Evolutionary conservation across 2,888 invertebrate species (phyloP).

Genomic region (Cataglyphis altisquamis): DNA sequence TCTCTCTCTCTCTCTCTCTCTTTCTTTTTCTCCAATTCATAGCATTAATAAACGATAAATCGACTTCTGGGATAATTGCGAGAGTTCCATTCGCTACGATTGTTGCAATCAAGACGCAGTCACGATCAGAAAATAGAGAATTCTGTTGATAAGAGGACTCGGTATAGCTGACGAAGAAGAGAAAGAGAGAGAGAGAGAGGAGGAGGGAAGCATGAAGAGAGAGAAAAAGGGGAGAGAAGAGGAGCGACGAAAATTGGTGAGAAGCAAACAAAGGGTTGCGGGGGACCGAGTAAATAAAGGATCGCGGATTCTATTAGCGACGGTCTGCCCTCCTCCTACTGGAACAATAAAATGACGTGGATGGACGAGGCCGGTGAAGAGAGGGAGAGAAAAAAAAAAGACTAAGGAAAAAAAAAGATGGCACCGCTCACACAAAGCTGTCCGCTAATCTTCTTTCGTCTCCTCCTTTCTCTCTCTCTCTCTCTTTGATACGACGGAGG

Average conservation of each 20-base stretch:
- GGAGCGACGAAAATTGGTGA: slow-evolving; percentile 73
- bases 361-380: slow-evolving; percentile 39
- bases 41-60: slow-evolving; percentile 30
- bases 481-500: slow-evolving; percentile 48
- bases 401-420: slow-evolving; percentile 58
- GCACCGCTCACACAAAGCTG: slow-evolving; percentile 68
- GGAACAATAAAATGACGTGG: slow-evolving; percentile 65
- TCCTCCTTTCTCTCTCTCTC: slow-evolving; percentile 55
- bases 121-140: slow-evolving; percentile 34
- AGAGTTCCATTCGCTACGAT: slow-evolving; percentile 14
- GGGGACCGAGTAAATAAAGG: slow-evolving; percentile 80
- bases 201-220: slow-evolving; percentile 21
- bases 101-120: slow-evolving; percentile 41
- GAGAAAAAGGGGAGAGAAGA: slow-evolving; percentile 52
- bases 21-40: background rate
- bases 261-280: slow-evolving; percentile 75
- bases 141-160: slow-evolving; percentile 59
- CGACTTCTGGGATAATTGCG: slow-evolving; percentile 10
- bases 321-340: slow-evolving; percentile 63
- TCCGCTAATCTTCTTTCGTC: slow-evolving; percentile 77
- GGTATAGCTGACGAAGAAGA: background rate
- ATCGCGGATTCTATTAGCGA: slow-evolving; percentile 81
- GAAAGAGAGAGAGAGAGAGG: background rate
- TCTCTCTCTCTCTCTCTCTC: background rate
- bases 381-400: slow-evolving; percentile 16